A percentile compares a stretch with the other conserved stretches of the same genome.
These are phyloP conservation scores for Cryptosula pallasiana DNA, from an alignment of 2,888 invertebrate species.

Conservation along the genomic window DNA sequence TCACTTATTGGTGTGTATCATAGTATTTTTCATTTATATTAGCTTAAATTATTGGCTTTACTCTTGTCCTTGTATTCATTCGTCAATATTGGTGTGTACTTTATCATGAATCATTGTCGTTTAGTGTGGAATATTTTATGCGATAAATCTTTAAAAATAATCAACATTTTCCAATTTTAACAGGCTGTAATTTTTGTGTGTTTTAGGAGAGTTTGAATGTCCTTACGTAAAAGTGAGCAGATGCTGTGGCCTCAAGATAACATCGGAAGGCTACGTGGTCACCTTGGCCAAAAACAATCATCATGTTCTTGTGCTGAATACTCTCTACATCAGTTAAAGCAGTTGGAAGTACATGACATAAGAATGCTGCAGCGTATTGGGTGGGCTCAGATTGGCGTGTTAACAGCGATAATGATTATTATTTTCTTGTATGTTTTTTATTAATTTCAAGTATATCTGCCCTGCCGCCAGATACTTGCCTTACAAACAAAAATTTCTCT, in stretches of 20 bases:
- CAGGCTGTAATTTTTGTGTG: background rate
- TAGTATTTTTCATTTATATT: background rate
- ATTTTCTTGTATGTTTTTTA: too few relatives aligned
- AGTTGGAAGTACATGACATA: background rate
- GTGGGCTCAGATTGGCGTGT: too few relatives aligned
- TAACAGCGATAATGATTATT: too few relatives aligned
- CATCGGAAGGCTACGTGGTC: slow-evolving; percentile 85
- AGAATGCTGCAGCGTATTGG: too few relatives aligned
- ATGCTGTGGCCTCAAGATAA: slow-evolving; percentile 95
- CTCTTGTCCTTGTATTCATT: background rate
- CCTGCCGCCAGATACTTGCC: too few relatives aligned
- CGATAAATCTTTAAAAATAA: too few relatives aligned
- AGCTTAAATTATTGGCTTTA: background rate
- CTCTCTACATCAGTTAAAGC: slow-evolving; percentile 48
- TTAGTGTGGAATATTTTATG: too few relatives aligned
- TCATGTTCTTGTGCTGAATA: slow-evolving; percentile 82
- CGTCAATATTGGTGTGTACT: too few relatives aligned
- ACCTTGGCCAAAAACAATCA: slow-evolving; percentile 96
- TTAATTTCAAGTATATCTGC: too few relatives aligned
- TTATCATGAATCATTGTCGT: too few relatives aligned
- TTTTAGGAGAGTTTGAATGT: slow-evolving; percentile 76
- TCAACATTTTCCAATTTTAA: too few relatives aligned
- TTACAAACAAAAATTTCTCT: too few relatives aligned
- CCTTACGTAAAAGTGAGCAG: slow-evolving; percentile 96
- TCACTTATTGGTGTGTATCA: slow-evolving; percentile 41